Evolutionary conservation across 1,140 invertebrate genomes (phyloP).

Genomic region (Ectropis grisescens): DNA sequence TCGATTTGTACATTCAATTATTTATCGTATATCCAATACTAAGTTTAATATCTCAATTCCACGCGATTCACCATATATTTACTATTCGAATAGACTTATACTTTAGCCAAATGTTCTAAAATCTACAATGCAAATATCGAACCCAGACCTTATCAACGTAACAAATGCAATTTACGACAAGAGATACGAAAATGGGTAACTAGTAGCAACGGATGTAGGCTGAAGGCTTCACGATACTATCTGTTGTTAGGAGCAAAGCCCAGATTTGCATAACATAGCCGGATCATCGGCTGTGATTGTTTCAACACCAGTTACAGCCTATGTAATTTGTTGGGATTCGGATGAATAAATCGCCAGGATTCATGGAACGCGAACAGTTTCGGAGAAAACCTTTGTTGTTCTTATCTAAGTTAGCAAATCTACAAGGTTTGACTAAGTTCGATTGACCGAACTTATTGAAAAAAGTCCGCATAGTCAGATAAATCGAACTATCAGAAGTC

Average conservation of each 20-base stretch:
- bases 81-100: too few relatives aligned
- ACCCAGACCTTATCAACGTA: not conserved
- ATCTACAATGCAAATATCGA: too few relatives aligned
- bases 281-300: constrained; percentile 58
- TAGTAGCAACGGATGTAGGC: constrained; percentile 16
- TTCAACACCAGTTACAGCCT: constrained; percentile 41
- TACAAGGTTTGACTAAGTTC: too few relatives aligned
- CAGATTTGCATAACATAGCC: constrained; percentile 53
- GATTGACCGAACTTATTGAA: too few relatives aligned
- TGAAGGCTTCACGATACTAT: constrained; percentile 30
- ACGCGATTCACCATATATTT: too few relatives aligned
- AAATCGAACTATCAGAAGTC: too few relatives aligned
- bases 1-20: too few relatives aligned
- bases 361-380: constrained; percentile 30
- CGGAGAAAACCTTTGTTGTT: constrained; percentile 3
- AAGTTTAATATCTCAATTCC: too few relatives aligned
- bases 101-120: too few relatives aligned
- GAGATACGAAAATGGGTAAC: constrained; percentile 12
- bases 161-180: constrained; percentile 7
- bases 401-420: too few relatives aligned
- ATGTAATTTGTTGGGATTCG: constrained; percentile 53
- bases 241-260: constrained; percentile 45
- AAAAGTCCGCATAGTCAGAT: too few relatives aligned
- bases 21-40: too few relatives aligned
- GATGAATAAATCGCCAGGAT: constrained; percentile 38